These are phyloP conservation scores for Acleris literana DNA, from an alignment of 2,888 invertebrate genomes.

Conservation along the genomic window DNA sequence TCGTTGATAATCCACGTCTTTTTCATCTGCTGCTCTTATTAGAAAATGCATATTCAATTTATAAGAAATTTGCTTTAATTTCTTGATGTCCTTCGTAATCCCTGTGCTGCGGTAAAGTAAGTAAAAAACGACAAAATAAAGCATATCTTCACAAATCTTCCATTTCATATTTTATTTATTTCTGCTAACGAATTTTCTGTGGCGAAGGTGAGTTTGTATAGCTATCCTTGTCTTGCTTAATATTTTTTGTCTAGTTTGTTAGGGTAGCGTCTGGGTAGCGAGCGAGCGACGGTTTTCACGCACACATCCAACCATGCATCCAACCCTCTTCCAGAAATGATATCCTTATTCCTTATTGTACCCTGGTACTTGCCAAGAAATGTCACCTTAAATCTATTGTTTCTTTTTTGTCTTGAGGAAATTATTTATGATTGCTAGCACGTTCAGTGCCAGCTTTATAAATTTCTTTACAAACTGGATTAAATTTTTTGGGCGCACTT, in stretches of 20 bases:
- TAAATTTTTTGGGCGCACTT: too few species aligned
- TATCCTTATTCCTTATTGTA: conserved; percentile 39
- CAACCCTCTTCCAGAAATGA: conserved; percentile 19
- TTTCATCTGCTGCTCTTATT: background rate
- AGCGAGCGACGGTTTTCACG: background rate
- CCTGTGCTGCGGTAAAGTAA: too few species aligned
- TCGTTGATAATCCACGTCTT: background rate
- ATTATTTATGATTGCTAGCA: conserved; percentile 3
- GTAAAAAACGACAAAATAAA: too few species aligned
- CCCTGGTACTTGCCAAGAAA: conserved; percentile 49
- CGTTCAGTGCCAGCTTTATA: background rate
- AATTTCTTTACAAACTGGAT: too few species aligned
- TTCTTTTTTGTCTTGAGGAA: conserved; percentile 27
- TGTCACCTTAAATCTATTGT: conserved; percentile 48
- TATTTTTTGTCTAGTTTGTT: background rate
- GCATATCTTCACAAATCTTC: too few species aligned
- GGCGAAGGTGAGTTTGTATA: background rate
- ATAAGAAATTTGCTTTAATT: too few species aligned
- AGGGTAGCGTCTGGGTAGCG: conserved; percentile 3
- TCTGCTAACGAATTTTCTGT: too few species aligned
- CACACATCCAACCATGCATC: conserved; percentile 3
- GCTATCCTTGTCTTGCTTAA: conserved; percentile 2
- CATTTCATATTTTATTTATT: too few species aligned
- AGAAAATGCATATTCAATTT: conserved; percentile 1
- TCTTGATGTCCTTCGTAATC: too few species aligned